These are phyloP conservation scores for Eublepharis macularius DNA, from an alignment of 2,113 vertebrate species.

Conservation along the genomic window DNA sequence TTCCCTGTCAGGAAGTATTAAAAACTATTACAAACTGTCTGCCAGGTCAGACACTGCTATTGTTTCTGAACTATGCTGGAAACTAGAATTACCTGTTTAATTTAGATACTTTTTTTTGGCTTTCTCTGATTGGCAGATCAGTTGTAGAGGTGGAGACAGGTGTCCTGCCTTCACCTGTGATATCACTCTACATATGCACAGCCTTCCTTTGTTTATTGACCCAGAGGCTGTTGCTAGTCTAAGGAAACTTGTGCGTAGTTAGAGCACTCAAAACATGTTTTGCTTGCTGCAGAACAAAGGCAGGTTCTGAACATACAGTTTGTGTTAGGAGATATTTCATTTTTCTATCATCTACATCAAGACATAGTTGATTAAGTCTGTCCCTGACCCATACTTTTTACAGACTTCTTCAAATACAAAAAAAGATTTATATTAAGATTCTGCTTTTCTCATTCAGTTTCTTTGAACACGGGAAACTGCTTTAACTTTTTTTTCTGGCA, in stretches of 20 bases:
- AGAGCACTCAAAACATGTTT: constrained; percentile 12
- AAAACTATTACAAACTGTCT: constrained; percentile 29
- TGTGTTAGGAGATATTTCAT: background rate
- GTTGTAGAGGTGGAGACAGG: constrained; percentile 35
- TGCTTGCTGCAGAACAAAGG: background rate
- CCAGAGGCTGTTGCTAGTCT: constrained; percentile 20
- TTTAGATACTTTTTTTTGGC: background rate
- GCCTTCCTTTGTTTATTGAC: constrained; percentile 27
- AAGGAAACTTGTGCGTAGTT: background rate
- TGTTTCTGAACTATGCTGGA: constrained; percentile 50
- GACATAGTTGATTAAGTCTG: background rate
- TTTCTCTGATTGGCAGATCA: constrained; percentile 57
- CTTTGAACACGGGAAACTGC: background rate
- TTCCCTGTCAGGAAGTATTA: constrained; percentile 31
- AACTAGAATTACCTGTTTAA: constrained; percentile 65
- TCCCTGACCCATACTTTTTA: constrained; percentile 19
- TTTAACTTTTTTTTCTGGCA: background rate
- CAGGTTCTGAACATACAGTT: background rate
- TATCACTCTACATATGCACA: constrained; percentile 34
- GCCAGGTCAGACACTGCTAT: constrained; percentile 38
- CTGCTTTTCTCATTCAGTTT: constrained; percentile 3
- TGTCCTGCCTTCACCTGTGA: constrained; percentile 48
- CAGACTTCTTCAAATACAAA: constrained; percentile 14
- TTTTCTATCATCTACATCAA: constrained; percentile 31
- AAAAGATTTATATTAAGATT: background rate